phyloP scores from a whole-genome alignment of 2,797 vertebrate species.

The Morus bassanus region DNA sequence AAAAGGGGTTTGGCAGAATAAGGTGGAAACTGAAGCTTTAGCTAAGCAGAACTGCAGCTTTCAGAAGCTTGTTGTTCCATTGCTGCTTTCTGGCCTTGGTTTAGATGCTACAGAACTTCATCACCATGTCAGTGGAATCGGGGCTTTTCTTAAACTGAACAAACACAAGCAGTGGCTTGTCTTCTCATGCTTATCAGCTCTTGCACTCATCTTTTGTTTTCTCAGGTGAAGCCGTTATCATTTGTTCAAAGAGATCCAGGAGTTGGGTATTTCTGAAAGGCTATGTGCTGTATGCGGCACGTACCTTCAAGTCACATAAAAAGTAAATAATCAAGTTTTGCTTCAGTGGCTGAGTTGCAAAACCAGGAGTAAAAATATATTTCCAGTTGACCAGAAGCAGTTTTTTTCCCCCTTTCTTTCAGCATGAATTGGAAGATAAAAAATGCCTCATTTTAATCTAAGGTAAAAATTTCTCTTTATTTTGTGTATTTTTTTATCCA shows the following conservation, averaged over 20 bases:
- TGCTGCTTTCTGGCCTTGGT: background rate
- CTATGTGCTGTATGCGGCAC: background rate
- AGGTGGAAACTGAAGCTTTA: background rate
- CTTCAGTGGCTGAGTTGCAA: background rate
- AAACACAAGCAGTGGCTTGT: background rate
- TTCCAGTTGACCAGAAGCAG: background rate
- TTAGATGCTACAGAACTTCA: background rate
- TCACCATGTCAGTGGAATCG: rapidly evolving
- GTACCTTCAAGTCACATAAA: background rate
- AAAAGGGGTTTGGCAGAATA: background rate
- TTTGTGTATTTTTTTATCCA: background rate
- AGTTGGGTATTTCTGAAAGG: background rate
- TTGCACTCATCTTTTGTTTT: background rate
- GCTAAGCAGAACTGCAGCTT: background rate
- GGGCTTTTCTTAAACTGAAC: background rate
- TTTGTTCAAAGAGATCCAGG: background rate
- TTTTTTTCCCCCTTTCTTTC: rapidly evolving
- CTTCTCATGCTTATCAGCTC: background rate
- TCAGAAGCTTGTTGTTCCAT: background rate
- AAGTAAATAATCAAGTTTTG: background rate
- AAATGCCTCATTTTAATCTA: background rate
- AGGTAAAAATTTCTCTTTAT: background rate
- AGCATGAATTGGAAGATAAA: background rate
- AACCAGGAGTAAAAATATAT: background rate
- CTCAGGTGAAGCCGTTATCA: background rate